Conservation (phyloP, 2,113 vertebrate genomes). For the Anseranas semipalmata region DNA sequence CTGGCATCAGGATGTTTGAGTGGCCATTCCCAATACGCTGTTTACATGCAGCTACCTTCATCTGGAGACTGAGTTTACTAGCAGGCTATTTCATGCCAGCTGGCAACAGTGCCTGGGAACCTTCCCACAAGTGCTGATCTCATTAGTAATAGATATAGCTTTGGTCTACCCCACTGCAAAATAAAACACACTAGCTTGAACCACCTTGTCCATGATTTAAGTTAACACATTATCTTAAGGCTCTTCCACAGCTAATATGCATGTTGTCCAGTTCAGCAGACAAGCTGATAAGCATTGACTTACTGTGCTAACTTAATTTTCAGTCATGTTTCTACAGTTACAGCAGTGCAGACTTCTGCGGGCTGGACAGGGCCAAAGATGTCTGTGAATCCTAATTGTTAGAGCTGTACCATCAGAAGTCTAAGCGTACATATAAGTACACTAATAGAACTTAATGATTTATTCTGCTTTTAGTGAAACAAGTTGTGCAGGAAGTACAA, state of each 20-base stretch:
- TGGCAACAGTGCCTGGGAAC: conserved; percentile 33
- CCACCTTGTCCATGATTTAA: neutral
- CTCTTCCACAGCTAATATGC: neutral
- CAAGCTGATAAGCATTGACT: neutral
- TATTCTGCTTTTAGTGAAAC: neutral
- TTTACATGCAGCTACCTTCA: neutral
- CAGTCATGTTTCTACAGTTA: neutral
- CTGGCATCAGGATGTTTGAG: fast-evolving
- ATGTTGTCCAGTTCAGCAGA: neutral
- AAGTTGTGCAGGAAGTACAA: neutral
- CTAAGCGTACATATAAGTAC: neutral
- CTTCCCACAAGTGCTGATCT: conserved; percentile 31
- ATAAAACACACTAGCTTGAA: neutral
- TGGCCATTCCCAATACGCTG: neutral
- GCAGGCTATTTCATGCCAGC: neutral
- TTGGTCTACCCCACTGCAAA: neutral
- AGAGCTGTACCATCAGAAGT: neutral
- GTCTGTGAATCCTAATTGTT: neutral
- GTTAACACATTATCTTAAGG: neutral
- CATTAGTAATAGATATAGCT: conserved; percentile 27
- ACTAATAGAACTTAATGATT: neutral
- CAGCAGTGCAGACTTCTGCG: neutral
- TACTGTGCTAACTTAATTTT: neutral
- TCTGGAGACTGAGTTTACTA: neutral
- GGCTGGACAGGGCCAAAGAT: neutral